Conservation (phyloP, 2,113 vertebrate genomes). For the Scatophagus argus region DNA sequence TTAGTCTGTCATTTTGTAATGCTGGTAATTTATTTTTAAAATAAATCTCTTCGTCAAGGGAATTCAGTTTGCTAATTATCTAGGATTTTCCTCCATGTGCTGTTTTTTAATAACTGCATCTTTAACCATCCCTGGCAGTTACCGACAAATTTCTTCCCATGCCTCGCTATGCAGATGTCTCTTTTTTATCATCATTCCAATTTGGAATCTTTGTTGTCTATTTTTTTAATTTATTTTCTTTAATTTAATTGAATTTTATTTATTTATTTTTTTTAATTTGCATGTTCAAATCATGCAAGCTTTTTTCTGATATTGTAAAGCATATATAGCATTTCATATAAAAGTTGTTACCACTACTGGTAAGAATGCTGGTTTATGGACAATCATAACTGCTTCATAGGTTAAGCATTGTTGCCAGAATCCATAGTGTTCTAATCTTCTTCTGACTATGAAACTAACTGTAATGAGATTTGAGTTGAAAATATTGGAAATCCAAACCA, state of each 20-base stretch:
- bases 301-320: background rate
- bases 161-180: constrained; percentile 12
- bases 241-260: too few relatives aligned
- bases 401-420: background rate
- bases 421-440: background rate
- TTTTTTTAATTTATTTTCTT: background rate
- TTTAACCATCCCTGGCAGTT: constrained; percentile 63
- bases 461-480: background rate
- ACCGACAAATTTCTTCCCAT: constrained; percentile 38
- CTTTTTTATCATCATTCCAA: constrained; percentile 11
- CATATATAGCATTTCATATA: background rate
- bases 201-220: constrained; percentile 16
- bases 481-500: background rate
- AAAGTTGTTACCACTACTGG: background rate
- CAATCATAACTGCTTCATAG: background rate
- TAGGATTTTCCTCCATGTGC: constrained; percentile 41
- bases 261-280: background rate
- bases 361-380: background rate
- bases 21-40: constrained; percentile 39
- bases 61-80: constrained; percentile 70
- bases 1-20: constrained; percentile 57
- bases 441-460: background rate
- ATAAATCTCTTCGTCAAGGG: constrained; percentile 25
- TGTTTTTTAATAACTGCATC: constrained; percentile 47
- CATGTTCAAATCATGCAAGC: background rate